phyloP scores from a whole-genome alignment of 2,113 vertebrate genomes.

The Saguinus imperator region DNA sequence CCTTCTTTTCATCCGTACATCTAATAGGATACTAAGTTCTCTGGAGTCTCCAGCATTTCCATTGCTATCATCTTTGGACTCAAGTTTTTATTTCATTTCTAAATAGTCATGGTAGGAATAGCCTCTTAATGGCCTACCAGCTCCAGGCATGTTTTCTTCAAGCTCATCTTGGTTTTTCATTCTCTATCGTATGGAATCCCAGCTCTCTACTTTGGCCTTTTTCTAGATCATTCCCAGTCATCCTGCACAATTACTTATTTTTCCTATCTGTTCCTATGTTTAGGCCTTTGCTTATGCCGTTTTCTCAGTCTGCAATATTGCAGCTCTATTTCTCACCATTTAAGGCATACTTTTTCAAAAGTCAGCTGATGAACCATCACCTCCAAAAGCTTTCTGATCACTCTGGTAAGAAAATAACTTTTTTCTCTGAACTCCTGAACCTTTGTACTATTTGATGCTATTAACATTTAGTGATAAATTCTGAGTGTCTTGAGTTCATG shows the following conservation, averaged over 20 bases:
- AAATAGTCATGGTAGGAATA: background rate
- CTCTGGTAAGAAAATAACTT: background rate
- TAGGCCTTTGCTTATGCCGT: background rate
- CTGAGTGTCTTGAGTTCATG: background rate
- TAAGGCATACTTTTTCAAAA: background rate
- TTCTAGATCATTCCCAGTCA: background rate
- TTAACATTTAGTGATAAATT: constrained; percentile 28
- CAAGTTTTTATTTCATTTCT: background rate
- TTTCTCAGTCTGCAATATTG: background rate
- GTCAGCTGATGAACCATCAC: background rate
- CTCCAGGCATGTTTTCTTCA: background rate
- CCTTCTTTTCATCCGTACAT: background rate
- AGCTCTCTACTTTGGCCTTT: background rate
- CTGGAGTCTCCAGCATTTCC: background rate
- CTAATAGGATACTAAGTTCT: background rate
- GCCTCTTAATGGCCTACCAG: background rate
- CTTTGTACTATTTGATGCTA: background rate
- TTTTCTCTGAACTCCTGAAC: background rate
- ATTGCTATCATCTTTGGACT: background rate
- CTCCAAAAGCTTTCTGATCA: background rate
- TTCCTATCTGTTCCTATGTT: background rate
- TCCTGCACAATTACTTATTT: background rate
- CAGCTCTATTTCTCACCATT: background rate
- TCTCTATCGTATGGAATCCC: background rate
- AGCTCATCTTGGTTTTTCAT: background rate